Conservation (phyloP, 1,140 invertebrate species). For the Batillaria attramentaria region DNA sequence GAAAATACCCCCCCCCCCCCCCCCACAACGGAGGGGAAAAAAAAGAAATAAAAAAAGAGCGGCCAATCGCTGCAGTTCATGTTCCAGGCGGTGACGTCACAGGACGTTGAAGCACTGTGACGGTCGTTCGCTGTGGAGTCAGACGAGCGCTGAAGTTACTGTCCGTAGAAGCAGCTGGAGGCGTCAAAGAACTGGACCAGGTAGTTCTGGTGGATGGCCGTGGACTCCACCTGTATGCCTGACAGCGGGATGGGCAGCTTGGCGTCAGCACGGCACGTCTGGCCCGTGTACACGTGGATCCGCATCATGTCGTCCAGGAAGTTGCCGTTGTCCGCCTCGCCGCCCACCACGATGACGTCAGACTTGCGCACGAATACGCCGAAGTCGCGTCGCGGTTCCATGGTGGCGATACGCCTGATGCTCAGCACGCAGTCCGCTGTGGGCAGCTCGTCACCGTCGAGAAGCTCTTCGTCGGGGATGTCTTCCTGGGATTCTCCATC, state of each 20-base stretch:
- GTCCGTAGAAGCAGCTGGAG: constrained; percentile 22
- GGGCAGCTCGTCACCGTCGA: neutral
- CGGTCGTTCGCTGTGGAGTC: too few relatives aligned
- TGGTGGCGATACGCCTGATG: constrained; percentile 6
- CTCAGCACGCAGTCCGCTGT: too few relatives aligned
- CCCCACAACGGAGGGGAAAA: neutral
- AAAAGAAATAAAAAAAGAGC: constrained; percentile 3
- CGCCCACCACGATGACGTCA: constrained; percentile 28
- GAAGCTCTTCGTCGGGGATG: neutral
- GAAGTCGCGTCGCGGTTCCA: constrained; percentile 26
- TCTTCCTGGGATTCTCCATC: too few relatives aligned
- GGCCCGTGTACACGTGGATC: constrained; percentile 11
- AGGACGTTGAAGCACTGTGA: constrained; percentile 14
- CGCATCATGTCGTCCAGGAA: constrained; percentile 29
- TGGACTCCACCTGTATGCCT: constrained; percentile 16
- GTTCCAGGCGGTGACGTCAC: neutral
- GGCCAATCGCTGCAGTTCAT: neutral
- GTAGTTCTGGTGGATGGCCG: constrained; percentile 20
- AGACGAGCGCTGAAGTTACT: neutral
- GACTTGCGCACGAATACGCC: constrained; percentile 23
- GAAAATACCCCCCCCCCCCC: too few relatives aligned
- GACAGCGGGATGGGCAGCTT: constrained; percentile 27
- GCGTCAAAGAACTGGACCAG: constrained; percentile 27
- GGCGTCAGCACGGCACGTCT: neutral
- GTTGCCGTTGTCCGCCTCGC: constrained; percentile 19